phyloP scores from a whole-genome alignment of 2,888 invertebrate species.

The Chymomyza amoena region DNA sequence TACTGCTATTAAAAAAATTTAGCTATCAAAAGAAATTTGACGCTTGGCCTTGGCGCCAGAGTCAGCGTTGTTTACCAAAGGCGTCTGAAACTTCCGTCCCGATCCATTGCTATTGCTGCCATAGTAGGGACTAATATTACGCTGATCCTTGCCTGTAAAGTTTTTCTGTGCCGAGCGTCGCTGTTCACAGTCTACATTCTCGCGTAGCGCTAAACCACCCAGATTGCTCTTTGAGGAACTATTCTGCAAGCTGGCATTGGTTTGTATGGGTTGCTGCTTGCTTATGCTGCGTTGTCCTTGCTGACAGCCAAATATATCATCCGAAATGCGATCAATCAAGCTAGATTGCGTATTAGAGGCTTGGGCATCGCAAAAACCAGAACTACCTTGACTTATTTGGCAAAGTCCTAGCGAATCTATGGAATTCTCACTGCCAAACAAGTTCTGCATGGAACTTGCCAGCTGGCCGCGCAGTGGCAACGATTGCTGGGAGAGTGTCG shows the following conservation, averaged over 20 bases:
- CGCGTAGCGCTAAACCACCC: slow-evolving; percentile 72
- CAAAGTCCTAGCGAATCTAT: slow-evolving; percentile 68
- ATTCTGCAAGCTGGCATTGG: slow-evolving; percentile 67
- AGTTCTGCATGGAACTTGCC: slow-evolving; percentile 53
- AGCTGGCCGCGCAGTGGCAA: slow-evolving; percentile 10
- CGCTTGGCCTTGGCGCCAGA: slow-evolving; percentile 80
- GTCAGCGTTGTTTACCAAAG: slow-evolving; percentile 21
- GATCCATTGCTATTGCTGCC: slow-evolving; percentile 18
- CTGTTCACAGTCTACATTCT: slow-evolving; percentile 75
- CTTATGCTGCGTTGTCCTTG: background rate
- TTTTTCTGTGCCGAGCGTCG: slow-evolving; percentile 76
- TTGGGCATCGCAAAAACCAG: slow-evolving; percentile 12
- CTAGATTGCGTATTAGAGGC: slow-evolving; percentile 52
- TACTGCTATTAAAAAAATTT: slow-evolving; percentile 21
- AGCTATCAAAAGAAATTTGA: slow-evolving; percentile 82
- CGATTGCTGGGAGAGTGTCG: slow-evolving; percentile 43
- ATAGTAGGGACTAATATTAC: slow-evolving; percentile 76
- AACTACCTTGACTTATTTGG: slow-evolving; percentile 60
- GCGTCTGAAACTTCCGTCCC: background rate
- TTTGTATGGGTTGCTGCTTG: slow-evolving; percentile 55
- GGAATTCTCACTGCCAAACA: slow-evolving; percentile 69
- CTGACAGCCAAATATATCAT: slow-evolving; percentile 48
- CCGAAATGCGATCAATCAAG: slow-evolving; percentile 55
- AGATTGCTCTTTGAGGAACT: slow-evolving; percentile 78
- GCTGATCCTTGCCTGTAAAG: slow-evolving; percentile 77